phyloP scores from a whole-genome alignment of 1,140 invertebrate species.

The Drosophila ogumai region DNA sequence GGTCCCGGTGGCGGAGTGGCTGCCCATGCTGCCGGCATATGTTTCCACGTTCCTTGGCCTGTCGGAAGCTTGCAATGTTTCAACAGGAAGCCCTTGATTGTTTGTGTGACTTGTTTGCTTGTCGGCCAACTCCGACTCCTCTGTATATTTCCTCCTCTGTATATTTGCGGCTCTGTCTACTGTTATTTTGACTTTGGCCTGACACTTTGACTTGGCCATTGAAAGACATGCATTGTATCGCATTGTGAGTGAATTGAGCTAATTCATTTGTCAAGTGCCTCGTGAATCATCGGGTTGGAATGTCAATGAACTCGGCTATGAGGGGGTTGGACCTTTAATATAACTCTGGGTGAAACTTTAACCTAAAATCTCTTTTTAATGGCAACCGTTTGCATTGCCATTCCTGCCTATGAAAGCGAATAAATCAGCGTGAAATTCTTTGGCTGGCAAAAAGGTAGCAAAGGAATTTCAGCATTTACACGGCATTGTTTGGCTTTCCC shows the following conservation, averaged over 20 bases:
- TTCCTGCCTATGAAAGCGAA: slow-evolving; percentile 39
- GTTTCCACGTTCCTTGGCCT: slow-evolving; percentile 66
- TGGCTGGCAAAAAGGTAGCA: slow-evolving; percentile 42
- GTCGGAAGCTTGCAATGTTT: slow-evolving; percentile 83
- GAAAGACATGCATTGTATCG: slow-evolving; percentile 73
- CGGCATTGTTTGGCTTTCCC: slow-evolving; percentile 59
- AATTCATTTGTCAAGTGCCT: slow-evolving; percentile 80
- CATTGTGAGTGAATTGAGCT: slow-evolving; percentile 65
- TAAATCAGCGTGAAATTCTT: slow-evolving; percentile 80
- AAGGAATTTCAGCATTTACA: slow-evolving; percentile 58
- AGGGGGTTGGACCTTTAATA: neutral
- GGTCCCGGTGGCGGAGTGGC: slow-evolving; percentile 15
- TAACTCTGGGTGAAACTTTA: neutral
- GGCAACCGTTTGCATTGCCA: slow-evolving; percentile 10
- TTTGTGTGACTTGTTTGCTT: slow-evolving; percentile 61
- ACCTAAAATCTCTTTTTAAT: slow-evolving; percentile 21
- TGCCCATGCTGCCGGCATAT: slow-evolving; percentile 74
- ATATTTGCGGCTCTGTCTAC: slow-evolving; percentile 46
- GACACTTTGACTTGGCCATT: slow-evolving; percentile 79
- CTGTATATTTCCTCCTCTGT: slow-evolving; percentile 22
- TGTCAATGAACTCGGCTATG: slow-evolving; percentile 37
- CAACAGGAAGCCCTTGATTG: slow-evolving; percentile 78
- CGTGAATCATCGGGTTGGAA: slow-evolving; percentile 63
- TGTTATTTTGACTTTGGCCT: slow-evolving; percentile 76
- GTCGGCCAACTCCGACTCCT: slow-evolving; percentile 21